These are phyloP conservation scores for Tortricodes alternella DNA, from an alignment of 2,888 invertebrate genomes.

Conservation along the genomic window DNA sequence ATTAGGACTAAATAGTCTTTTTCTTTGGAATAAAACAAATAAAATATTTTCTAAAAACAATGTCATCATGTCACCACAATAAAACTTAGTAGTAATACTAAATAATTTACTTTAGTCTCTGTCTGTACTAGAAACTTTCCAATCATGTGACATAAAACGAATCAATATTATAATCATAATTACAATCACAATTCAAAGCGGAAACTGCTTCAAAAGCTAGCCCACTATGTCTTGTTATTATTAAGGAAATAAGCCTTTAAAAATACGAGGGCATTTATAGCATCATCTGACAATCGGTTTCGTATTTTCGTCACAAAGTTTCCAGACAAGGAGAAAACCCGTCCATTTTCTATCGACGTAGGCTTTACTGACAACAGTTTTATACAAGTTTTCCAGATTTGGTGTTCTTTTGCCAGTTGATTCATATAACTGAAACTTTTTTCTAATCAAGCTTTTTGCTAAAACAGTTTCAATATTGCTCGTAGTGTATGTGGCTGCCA, in stretches of 20 bases:
- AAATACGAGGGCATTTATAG: not conserved
- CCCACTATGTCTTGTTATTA: constrained; percentile 10
- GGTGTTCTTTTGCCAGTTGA: not conserved
- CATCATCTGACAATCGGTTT: not conserved
- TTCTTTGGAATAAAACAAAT: not conserved
- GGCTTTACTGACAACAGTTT: not conserved
- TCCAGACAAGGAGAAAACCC: not conserved
- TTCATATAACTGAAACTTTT: not conserved
- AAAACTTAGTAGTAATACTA: constrained; percentile 7
- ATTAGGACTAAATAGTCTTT: not conserved
- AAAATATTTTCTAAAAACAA: constrained; percentile 1
- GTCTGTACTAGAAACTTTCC: constrained; percentile 1
- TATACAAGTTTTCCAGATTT: not conserved
- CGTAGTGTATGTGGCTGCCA: too few species aligned
- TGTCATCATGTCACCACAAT: constrained; percentile 7
- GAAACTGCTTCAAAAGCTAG: constrained; percentile 9
- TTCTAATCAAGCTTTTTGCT: too few species aligned
- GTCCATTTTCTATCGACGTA: too few species aligned
- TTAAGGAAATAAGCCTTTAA: constrained; percentile 4
- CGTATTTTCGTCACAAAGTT: too few species aligned
- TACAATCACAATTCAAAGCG: constrained; percentile 7
- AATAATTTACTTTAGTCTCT: constrained; percentile 8
- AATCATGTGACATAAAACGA: constrained; percentile 1
- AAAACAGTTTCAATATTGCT: not conserved
- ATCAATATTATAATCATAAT: not conserved